These are phyloP conservation scores for Microctenopoma stevenorrisi DNA, from an alignment of 2,797 vertebrate species.

Conservation along the genomic window DNA sequence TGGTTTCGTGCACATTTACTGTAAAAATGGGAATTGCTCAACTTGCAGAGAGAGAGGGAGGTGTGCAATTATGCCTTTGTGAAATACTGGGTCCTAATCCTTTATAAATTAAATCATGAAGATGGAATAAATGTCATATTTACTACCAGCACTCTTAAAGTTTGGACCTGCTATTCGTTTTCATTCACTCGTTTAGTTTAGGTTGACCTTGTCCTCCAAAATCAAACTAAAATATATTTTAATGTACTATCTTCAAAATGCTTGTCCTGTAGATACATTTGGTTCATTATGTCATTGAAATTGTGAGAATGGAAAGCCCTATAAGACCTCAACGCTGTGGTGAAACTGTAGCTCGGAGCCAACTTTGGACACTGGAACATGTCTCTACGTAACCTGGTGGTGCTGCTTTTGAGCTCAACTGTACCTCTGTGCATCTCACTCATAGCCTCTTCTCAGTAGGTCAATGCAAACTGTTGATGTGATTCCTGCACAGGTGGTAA, in stretches of 20 bases:
- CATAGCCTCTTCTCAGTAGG: too few species aligned
- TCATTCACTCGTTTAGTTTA: slow-evolving; percentile 31
- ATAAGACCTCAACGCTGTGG: too few species aligned
- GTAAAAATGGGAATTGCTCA: slow-evolving; percentile 55
- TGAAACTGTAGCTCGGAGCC: too few species aligned
- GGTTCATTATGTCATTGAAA: slow-evolving; percentile 8
- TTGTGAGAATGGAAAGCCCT: too few species aligned
- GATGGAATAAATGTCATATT: slow-evolving; percentile 49
- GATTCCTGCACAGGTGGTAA: too few species aligned
- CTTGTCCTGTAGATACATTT: not conserved
- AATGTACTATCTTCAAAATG: not conserved
- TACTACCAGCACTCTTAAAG: slow-evolving; percentile 49
- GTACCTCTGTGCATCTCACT: too few species aligned
- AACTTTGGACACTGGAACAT: too few species aligned
- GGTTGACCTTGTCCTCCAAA: slow-evolving; percentile 13
- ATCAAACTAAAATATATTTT: slow-evolving; percentile 10
- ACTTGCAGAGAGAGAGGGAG: slow-evolving; percentile 35
- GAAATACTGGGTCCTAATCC: slow-evolving; percentile 62
- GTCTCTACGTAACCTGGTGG: too few species aligned
- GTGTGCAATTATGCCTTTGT: slow-evolving; percentile 61
- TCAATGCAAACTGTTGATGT: too few species aligned
- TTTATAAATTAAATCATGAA: slow-evolving; percentile 62
- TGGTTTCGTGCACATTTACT: slow-evolving; percentile 41
- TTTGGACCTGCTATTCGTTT: slow-evolving; percentile 25
- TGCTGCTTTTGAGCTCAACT: too few species aligned